These are phyloP conservation scores for Hemichromis elongatus DNA, from an alignment of 2,113 vertebrate genomes.

Conservation along the genomic window DNA sequence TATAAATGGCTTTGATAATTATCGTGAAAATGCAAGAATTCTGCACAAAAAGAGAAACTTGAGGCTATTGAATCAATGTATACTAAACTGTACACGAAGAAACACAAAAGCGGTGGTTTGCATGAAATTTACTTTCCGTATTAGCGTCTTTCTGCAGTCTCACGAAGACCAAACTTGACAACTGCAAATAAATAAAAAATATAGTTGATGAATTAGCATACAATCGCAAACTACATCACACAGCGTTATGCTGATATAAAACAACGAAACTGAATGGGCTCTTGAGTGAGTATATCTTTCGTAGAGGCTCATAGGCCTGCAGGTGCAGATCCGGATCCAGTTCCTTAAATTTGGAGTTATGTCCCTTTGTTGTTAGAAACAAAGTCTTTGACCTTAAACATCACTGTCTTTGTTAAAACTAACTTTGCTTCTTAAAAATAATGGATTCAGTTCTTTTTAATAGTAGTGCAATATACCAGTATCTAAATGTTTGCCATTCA, in stretches of 20 bases:
- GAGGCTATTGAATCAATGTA: not conserved
- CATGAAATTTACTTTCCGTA: not conserved
- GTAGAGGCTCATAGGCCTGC: not conserved
- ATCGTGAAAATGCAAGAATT: not conserved
- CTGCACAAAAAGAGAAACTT: not conserved
- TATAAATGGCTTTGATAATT: not conserved
- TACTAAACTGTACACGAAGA: not conserved
- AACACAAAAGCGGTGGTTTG: not conserved
- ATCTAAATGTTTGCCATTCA: not conserved
- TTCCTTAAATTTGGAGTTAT: not conserved
- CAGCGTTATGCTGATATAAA: not conserved
- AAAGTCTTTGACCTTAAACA: not conserved
- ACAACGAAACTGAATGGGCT: not conserved
- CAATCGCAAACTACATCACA: not conserved
- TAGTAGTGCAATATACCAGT: not conserved
- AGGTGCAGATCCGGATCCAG: not conserved
- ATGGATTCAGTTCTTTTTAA: not conserved
- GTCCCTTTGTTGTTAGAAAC: not conserved
- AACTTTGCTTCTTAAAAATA: not conserved
- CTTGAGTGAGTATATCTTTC: not conserved
- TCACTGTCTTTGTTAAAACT: not conserved
- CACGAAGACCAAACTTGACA: not conserved
- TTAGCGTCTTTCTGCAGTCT: not conserved
- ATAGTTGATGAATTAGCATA: not conserved
- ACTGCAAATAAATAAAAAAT: not conserved